Evolutionary conservation across 2,797 vertebrate species (phyloP), one percentile per base, ranked within the genome.

Genomic region (Ceryle rudis): DNA sequence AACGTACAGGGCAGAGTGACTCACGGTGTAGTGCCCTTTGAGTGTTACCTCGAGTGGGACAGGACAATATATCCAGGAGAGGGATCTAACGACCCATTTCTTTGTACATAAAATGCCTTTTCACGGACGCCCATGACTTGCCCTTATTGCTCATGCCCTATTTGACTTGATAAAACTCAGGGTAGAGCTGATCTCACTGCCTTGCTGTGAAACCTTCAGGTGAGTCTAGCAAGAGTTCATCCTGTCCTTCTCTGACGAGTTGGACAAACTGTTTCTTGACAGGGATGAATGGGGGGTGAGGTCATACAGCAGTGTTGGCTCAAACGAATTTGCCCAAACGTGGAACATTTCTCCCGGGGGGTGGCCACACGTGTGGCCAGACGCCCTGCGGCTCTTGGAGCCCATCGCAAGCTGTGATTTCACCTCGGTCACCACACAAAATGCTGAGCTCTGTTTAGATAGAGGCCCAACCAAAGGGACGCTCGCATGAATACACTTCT

Each of bases 231-330:
- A n/a, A 61, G 62, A 2, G 3, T 69, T 75, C 2, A 3, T 39
- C 58, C 64, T 58, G 73, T 55, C 65, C 81, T 90, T 79, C 77
- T 87, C 70, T 1, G 1, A 35, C 55, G 39, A 0, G 1, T 3
- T 42, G 79, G 86, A 94, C 91, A 94, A 86, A 88, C 10, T 67
- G 83, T 94, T 95, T 67, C 92, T 90, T 46, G 80, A 31, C 4
- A 54, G 61, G 71, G 70, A 93, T 87, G 94, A 95, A 31, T 37
- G 84, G 89, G 86, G 64, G 64, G 61, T 97, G 96, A 97, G 90
- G 83, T 97, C 94, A 97, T 79, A 25, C 66, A 25, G 88, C 94
- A 92, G 75, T 52, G 1, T 4, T 91, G 95, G 81, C 93, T 97
- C 80, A 6, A 61, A 19, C 1, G 4, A 57, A 86, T 93, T 96